phyloP scores from a whole-genome alignment of 1,140 invertebrate species.

The Dendrolimus kikuchii region DNA sequence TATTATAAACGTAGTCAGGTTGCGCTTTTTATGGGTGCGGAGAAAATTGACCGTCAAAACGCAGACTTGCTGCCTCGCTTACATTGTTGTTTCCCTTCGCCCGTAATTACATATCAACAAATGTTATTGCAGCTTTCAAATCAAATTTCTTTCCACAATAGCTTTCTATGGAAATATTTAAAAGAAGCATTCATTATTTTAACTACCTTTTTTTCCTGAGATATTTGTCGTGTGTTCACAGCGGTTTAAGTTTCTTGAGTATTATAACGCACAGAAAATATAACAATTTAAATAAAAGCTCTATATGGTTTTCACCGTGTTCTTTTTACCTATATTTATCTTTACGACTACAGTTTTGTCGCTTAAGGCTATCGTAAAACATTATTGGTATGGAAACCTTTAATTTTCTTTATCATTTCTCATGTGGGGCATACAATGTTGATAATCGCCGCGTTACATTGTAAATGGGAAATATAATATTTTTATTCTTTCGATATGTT shows the following conservation, averaged over 20 bases:
- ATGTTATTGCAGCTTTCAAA: constrained; percentile 11
- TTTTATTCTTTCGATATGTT: neutral
- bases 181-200: too few relatives aligned
- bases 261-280: too few relatives aligned
- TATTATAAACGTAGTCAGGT: constrained; percentile 53
- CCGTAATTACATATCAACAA: constrained; percentile 21
- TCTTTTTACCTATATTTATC: constrained; percentile 37
- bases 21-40: constrained; percentile 40
- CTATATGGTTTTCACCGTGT: neutral
- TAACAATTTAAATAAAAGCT: too few relatives aligned
- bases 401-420: constrained; percentile 66
- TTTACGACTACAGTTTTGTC: constrained; percentile 55
- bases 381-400: constrained; percentile 55
- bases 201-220: too few relatives aligned
- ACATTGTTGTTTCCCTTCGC: constrained; percentile 29
- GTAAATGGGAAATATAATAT: constrained; percentile 13
- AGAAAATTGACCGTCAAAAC: constrained; percentile 50
- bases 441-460: constrained; percentile 44
- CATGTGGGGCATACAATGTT: constrained; percentile 49
- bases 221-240: too few relatives aligned
- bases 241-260: too few relatives aligned
- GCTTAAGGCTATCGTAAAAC: constrained; percentile 59
- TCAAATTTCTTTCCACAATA: constrained; percentile 14
- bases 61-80: constrained; percentile 17
- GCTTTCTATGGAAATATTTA: too few relatives aligned